Percentiles rank a stretch among this genome's conserved stretches.
Conservation (phyloP, 2,888 invertebrate genomes). For the Nymphalis urticae region DNA sequence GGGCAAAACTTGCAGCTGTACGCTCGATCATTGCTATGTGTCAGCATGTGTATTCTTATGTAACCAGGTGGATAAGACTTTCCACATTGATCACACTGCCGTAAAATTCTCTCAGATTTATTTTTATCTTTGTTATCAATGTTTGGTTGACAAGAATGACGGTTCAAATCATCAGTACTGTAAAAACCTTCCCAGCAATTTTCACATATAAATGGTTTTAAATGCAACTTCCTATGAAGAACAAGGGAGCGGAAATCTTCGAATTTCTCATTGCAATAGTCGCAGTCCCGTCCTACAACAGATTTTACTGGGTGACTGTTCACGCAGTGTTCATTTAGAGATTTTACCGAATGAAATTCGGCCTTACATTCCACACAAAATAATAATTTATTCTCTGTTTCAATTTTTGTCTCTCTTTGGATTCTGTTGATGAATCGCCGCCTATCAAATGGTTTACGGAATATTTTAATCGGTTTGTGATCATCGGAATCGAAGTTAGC, state of each 20-base stretch:
- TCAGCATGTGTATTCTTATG: slow-evolving; percentile 73
- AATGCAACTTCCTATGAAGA: slow-evolving; percentile 68
- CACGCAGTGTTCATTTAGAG: slow-evolving; percentile 61
- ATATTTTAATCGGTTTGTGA: slow-evolving; percentile 43
- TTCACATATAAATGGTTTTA: slow-evolving; percentile 71
- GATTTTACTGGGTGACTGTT: slow-evolving; percentile 63
- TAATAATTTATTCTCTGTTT: slow-evolving; percentile 45
- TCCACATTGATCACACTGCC: slow-evolving; percentile 77
- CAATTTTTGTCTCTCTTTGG: slow-evolving; percentile 42
- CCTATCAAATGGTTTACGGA: slow-evolving; percentile 40
- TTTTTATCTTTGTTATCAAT: slow-evolving; percentile 52
- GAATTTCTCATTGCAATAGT: slow-evolving; percentile 74
- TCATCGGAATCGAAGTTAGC: slow-evolving; percentile 57
- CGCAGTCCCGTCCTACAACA: slow-evolving; percentile 65
- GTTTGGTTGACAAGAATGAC: slow-evolving; percentile 65
- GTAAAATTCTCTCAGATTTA: slow-evolving; percentile 55
- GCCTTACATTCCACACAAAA: slow-evolving; percentile 74
- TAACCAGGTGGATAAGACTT: slow-evolving; percentile 77
- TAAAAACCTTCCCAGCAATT: slow-evolving; percentile 75
- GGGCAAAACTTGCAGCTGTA: slow-evolving; percentile 76
- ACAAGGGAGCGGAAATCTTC: slow-evolving; percentile 71
- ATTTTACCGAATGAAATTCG: slow-evolving; percentile 57
- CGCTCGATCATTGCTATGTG: slow-evolving; percentile 65
- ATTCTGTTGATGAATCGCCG: slow-evolving; percentile 43
- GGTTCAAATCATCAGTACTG: slow-evolving; percentile 51